These are phyloP conservation scores for Sardina pilchardus DNA, from an alignment of 2,113 vertebrate genomes.

Conservation along the genomic window DNA sequence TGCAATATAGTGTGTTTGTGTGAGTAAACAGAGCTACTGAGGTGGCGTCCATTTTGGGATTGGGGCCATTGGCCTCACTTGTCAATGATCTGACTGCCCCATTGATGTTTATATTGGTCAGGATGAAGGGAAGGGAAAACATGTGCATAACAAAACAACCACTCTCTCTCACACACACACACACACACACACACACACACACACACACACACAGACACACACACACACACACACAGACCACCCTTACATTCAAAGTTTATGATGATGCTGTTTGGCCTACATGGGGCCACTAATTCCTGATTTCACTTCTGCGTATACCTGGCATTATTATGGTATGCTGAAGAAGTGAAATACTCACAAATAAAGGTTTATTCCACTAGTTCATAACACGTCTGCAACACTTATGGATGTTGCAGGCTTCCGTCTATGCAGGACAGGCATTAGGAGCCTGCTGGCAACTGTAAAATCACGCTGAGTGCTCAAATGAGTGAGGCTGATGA, in stretches of 20 bases:
- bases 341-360: background rate
- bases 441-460: background rate
- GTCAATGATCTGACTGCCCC: background rate
- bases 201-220: background rate
- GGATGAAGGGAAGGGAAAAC: background rate
- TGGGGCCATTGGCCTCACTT: background rate
- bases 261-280: background rate
- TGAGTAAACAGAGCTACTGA: background rate
- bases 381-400: background rate
- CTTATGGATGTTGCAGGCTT: background rate
- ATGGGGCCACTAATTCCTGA: no score
- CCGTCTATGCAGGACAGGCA: background rate
- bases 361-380: background rate
- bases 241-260: background rate
- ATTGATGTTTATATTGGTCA: background rate
- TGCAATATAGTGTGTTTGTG: background rate
- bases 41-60: background rate
- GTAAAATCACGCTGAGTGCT: background rate
- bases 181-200: background rate
- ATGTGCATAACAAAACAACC: no score
- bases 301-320: no score
- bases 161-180: background rate
- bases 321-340: no score
- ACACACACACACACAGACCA: background rate
- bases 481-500: background rate